phyloP scores from a whole-genome alignment of 2,888 invertebrate species.

The Eilema depressum region DNA sequence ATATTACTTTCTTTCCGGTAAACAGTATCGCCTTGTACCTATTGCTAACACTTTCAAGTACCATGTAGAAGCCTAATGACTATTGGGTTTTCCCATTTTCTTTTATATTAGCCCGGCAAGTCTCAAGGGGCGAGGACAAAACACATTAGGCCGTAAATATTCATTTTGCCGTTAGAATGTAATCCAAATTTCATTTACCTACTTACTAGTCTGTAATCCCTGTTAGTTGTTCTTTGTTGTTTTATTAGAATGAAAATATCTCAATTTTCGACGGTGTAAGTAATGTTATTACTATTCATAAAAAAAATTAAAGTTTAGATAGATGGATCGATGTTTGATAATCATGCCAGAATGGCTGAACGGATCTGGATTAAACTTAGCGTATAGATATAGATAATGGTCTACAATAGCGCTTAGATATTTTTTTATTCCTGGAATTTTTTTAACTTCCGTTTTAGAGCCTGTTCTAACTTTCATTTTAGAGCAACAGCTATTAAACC shows the following conservation, averaged over 20 bases:
- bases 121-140: conserved; percentile 3
- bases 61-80: not conserved
- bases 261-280: not conserved
- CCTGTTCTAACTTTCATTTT: too few relatives aligned
- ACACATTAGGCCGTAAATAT: not conserved
- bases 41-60: not conserved
- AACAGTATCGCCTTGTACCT: not conserved
- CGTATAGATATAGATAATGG: not conserved
- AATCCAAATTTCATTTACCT: conserved; percentile 2
- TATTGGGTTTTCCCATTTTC: conserved; percentile 8
- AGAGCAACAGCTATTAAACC: too few relatives aligned
- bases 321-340: not conserved
- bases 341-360: not conserved
- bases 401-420: too few relatives aligned
- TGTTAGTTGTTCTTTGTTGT: not conserved
- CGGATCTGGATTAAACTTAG: not conserved
- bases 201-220: not conserved
- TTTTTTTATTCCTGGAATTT: too few relatives aligned
- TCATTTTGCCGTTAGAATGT: not conserved
- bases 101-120: not conserved
- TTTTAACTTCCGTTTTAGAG: too few relatives aligned
- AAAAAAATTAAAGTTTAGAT: too few relatives aligned
- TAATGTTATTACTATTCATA: too few relatives aligned
- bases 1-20: not conserved
- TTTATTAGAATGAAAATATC: not conserved